phyloP scores from a whole-genome alignment of 2,113 vertebrate species.

The Chlamydotis undulata region DNA sequence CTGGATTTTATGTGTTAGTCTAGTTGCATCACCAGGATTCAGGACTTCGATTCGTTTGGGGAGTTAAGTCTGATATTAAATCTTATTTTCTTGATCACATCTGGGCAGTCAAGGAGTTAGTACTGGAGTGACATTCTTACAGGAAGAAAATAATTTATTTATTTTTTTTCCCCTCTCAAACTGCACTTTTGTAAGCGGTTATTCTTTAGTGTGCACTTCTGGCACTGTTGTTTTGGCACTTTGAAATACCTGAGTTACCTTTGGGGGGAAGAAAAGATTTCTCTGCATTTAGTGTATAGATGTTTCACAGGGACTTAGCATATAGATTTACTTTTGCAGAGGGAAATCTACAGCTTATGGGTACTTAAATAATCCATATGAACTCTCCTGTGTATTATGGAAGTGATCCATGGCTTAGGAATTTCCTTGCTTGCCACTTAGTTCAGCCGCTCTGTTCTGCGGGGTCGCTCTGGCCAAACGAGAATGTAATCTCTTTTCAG shows the following conservation, averaged over 20 bases:
- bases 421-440: constrained; percentile 22
- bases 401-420: constrained; percentile 30
- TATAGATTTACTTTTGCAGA: neutral
- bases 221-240: neutral
- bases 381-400: constrained; percentile 7
- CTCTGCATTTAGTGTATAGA: neutral
- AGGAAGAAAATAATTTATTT: neutral
- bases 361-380: constrained; percentile 29
- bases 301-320: neutral
- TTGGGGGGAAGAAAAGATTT: neutral
- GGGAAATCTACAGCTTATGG: neutral
- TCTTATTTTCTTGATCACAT: neutral
- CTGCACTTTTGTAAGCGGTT: neutral
- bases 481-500: neutral
- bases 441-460: neutral
- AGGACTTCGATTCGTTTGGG: neutral
- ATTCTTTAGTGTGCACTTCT: neutral
- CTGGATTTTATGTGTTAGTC: accelerated
- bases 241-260: neutral
- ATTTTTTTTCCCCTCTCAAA: neutral
- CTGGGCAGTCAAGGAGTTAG: neutral
- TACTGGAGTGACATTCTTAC: neutral
- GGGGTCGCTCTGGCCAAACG: neutral
- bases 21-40: neutral
- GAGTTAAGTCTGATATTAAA: neutral